These are phyloP conservation scores for Enteromius thamalakanensis DNA, from an alignment of 2,797 vertebrate species.

Conservation along the genomic window DNA sequence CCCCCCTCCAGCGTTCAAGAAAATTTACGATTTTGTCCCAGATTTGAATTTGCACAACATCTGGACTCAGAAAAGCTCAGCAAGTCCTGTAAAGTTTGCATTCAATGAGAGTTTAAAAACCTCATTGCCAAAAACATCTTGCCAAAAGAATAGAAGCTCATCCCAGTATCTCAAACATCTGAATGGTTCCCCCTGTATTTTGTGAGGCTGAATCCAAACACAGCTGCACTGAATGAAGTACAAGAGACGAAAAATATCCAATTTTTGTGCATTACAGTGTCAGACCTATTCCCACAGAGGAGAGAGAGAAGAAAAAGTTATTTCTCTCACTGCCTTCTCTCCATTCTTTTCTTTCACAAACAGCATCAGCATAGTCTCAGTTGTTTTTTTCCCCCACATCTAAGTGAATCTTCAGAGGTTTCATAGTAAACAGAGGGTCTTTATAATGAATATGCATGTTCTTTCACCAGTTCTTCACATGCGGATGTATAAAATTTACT, in stretches of 20 bases:
- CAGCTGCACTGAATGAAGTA: not conserved
- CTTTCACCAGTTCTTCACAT: not conserved
- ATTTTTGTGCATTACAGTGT: slow-evolving; percentile 31
- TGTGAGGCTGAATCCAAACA: not conserved
- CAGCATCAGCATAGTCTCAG: not conserved
- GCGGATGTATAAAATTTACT: not conserved
- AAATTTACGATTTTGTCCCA: slow-evolving; percentile 35
- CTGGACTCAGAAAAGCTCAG: slow-evolving; percentile 11
- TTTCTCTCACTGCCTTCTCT: not conserved
- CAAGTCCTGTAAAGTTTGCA: not conserved
- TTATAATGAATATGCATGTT: not conserved
- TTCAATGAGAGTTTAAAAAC: not conserved
- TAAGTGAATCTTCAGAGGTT: not conserved
- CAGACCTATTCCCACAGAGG: slow-evolving; percentile 1
- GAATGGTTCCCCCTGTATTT: not conserved
- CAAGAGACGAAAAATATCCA: slow-evolving; percentile 9
- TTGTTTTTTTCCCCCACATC: not conserved
- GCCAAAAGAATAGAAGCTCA: not conserved
- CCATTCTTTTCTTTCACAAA: too few species aligned
- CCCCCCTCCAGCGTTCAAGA: not conserved
- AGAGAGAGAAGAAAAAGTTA: slow-evolving; percentile 15
- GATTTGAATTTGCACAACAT: slow-evolving; percentile 30
- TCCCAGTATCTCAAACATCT: not conserved
- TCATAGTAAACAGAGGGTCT: not conserved
- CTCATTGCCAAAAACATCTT: not conserved